Base-by-base conservation (phyloP, 2,797 vertebrate genomes). In the Sebastes iracundus region DNA sequence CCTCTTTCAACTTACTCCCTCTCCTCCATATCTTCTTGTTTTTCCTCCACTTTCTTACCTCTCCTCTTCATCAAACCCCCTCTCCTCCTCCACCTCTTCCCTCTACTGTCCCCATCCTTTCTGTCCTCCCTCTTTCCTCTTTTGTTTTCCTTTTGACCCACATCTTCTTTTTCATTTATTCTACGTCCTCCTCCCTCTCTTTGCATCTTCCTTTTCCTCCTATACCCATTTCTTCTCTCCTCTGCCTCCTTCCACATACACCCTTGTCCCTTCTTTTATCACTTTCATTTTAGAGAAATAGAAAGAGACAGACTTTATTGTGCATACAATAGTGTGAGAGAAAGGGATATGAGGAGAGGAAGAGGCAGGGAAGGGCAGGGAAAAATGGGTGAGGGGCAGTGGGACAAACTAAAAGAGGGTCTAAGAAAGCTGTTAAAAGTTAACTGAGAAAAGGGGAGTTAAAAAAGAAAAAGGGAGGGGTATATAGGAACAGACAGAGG, bases 361-460 rank as follows among this genome's bases (percentile, higher is more conserved):
- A 30, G 7, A 11, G 20, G 1, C 3, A 42, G 28, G 9, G 16
- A 61, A 16, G 7, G 13, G 11, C 9, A 12, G 55, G n/a, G 9
- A 14, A 14, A 63, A 18, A 35, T 35, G 22, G 20, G 9, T 20
- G 27, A 53, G 13, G 28, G 61, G 25, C 1, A 14, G 16, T 30
- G 16, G 20, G 42, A 58, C 46, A 35, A 56, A 61, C n/a, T 14
- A 25, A 33, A 59, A 58, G 3, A 49, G 25, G 12, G 49, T 16
- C 25, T 73, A 35, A 33, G 18, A 55, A 74, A 60, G 27, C n/a
- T 38, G 58, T 65, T 82, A 58, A 88, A 75, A 14, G 68, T 77
- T 38, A 84, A 75, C 30, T 4, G 11, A 49, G 11, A 66, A 16
- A 42, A 16, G 2, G 46, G 12, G 16, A 18, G 12, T 18, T 18